Evolutionary conservation across 2,797 vertebrate genomes (phyloP), one percentile per base, ranked within the genome.

Genomic region (Ataeniobius toweri): DNA sequence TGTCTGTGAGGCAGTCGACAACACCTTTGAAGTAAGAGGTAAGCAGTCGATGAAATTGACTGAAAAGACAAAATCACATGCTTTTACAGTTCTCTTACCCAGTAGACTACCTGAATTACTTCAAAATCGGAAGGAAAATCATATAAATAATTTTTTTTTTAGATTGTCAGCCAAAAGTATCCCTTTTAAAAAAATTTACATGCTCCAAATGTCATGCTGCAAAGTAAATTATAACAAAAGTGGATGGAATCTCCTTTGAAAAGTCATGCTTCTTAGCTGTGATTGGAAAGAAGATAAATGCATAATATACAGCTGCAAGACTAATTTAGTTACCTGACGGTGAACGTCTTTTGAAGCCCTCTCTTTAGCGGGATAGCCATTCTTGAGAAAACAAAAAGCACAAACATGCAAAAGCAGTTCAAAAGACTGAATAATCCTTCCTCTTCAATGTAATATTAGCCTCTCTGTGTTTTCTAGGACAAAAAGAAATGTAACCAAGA

Each of bases 291-390:
- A 81, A 80, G 83, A 77, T 36, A 74, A 55, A 79, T 13, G 77
- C 58, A 80, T 48, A 74, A 72, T 58, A 73, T 84, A 82, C 48
- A 87, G 79, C 85, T 77, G 78, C 53, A 83, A 69, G 69, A 73
- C 84, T 89, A 84, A 84, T 87, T 89, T 85, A 89, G 85, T 95
- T 96, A 96, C 95, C 95, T 96, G 94, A 83, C 80, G 92, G 75
- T 92, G 94, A 79, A 92, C 81, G 88, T 95, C 95, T 95, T 95
- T 96, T 92, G 95, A 92, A 92, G 95, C 89, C 92, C 94, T 95
- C 91, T 96, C 94, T 94, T 94, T 96, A 94, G 87, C 89, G 78
- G 95, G 94, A 89, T 94, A 95, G 93, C 94, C 95, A 96, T 96
- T 96, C 95, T 96, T 95, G 90, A 93, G 90, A 91, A 94, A 93